These are phyloP conservation scores for Burhinus oedicnemus DNA, from an alignment of 2,113 vertebrate genomes.

Conservation along the genomic window DNA sequence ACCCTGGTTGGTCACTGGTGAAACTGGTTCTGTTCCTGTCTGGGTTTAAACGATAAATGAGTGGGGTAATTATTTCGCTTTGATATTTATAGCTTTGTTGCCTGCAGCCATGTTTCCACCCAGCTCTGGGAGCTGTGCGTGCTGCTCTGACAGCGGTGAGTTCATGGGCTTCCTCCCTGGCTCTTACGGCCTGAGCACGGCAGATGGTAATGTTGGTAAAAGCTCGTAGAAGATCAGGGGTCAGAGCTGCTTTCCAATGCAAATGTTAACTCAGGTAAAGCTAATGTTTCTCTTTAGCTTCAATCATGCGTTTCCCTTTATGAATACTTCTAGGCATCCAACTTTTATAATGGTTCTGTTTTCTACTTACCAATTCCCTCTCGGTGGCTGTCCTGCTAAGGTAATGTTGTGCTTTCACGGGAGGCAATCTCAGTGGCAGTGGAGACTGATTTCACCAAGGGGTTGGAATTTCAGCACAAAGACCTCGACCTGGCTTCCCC, in stretches of 20 bases:
- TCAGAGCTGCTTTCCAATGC: background rate
- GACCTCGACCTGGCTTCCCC: background rate
- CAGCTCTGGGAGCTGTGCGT: background rate
- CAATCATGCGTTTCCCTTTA: background rate
- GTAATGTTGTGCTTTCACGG: accelerated
- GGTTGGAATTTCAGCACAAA: background rate
- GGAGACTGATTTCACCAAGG: too few species aligned
- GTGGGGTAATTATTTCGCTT: background rate
- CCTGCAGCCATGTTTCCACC: background rate
- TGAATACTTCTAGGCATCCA: background rate
- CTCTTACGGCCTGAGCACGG: background rate
- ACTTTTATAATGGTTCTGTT: background rate
- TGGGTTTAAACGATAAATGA: background rate
- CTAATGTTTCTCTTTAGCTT: background rate
- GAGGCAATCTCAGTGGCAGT: background rate
- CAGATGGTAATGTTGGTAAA: background rate
- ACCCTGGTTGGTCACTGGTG: background rate
- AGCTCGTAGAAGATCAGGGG: background rate
- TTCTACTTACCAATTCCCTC: background rate
- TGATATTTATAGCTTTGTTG: background rate
- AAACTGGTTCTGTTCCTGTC: background rate
- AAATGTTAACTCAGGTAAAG: background rate
- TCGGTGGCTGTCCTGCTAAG: background rate
- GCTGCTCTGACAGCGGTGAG: accelerated
- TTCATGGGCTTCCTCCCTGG: background rate